A percentile compares a stretch with the other conserved stretches of the same genome.
These are phyloP conservation scores for Pogonomyrmex barbatus DNA, from an alignment of 1,140 invertebrate genomes.

Conservation along the genomic window DNA sequence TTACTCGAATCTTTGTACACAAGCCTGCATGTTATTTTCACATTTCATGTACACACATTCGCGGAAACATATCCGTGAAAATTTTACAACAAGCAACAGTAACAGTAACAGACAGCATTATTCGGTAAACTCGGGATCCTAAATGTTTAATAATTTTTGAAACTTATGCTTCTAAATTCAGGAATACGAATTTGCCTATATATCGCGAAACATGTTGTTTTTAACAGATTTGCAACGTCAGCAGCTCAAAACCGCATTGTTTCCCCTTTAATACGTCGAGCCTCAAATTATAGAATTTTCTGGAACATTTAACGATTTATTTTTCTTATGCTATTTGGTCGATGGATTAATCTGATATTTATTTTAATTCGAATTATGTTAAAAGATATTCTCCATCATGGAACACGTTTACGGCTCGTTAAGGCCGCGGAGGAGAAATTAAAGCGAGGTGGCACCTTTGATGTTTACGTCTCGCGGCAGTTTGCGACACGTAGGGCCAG, in stretches of 20 bases:
- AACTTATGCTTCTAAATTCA: too few relatives aligned
- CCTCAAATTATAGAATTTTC: too few relatives aligned
- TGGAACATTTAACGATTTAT: background rate
- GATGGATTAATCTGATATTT: background rate
- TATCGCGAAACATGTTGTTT: too few relatives aligned
- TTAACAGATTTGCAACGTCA: too few relatives aligned
- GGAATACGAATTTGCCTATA: too few relatives aligned
- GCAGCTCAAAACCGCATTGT: too few relatives aligned
- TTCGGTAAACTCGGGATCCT: too few relatives aligned
- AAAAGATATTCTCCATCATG: background rate
- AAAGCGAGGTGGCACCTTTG: background rate
- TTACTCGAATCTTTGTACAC: background rate
- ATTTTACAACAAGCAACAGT: background rate
- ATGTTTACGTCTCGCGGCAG: background rate
- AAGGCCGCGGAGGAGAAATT: background rate
- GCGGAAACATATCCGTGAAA: background rate
- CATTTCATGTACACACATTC: background rate
- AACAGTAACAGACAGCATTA: too few relatives aligned
- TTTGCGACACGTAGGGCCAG: conserved; percentile 2
- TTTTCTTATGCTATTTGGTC: background rate
- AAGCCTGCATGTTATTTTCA: conserved; percentile 10
- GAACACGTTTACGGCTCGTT: background rate
- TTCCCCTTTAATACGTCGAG: too few relatives aligned
- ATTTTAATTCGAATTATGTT: background rate
- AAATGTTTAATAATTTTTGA: too few relatives aligned